Evolutionary conservation across 2,888 invertebrate species (phyloP), one percentile per base, ranked within the genome.

Genomic region (Heliconius charithonia): DNA sequence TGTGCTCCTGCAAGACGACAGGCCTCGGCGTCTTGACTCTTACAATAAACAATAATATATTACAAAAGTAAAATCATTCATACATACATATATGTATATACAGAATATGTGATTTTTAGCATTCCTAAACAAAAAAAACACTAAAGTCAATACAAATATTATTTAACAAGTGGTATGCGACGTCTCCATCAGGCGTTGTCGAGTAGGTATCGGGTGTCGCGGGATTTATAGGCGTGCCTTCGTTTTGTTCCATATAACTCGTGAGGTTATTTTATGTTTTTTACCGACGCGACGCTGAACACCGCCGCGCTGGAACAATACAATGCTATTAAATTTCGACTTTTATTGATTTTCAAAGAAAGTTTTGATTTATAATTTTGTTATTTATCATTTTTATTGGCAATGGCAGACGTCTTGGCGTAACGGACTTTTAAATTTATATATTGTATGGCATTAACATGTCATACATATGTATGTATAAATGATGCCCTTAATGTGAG

Each of bases 221-320:
- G 32, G 67, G 72, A 77, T 77, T 77, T 77, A 77, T 77, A 72
- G 72, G 51, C 56, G 37, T 72, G 56, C 56, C 66, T 66, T 66
- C 22, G 37, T 72, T 72, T 59, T 51, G 72, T 65, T 77, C 65
- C 63, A 19, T 37, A 37, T 67, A 73, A 37, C 37, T 37, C 37
- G 10, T 10, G 37, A 9, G 73, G 67, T 66, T 77, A 77, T 77
- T 77, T 77, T 69, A 69, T 69, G 67, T 41, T 69, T 41, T 37
- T 67, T 67, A 67, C n/a, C 67, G 6, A 25, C 67, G 67, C 37
- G 25, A 25, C 13, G 62, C 62, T 62, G 25, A 62, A 13, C 62
- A 13, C 62, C 59, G 59, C 22, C 10, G 59, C 67, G 16, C 37
- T 73, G 56, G n/a, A 25, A 67, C 73, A 70, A 66, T 37, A 29